Evolutionary conservation across 2,797 vertebrate genomes (phyloP).

Genomic region (Myotis vivesi): DNA sequence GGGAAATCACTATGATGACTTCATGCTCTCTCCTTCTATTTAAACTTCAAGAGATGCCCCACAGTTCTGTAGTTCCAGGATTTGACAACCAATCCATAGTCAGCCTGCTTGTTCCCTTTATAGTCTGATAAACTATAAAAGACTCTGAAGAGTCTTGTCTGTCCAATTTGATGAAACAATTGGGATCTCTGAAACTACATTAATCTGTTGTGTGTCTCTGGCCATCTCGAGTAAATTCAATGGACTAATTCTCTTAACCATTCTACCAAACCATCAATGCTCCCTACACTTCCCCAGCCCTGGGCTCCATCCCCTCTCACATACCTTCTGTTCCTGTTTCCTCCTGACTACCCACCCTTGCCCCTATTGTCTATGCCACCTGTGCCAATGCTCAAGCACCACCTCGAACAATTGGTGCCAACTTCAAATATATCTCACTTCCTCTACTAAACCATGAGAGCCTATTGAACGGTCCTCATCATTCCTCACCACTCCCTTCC

Average conservation of each 20-base stretch:
- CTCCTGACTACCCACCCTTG: not conserved
- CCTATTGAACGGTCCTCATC: not conserved
- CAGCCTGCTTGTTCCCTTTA: not conserved
- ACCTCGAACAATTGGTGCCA: not conserved
- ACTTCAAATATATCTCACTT: not conserved
- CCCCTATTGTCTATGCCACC: not conserved
- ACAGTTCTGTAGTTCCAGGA: not conserved
- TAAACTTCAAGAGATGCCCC: not conserved
- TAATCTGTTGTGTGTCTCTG: not conserved
- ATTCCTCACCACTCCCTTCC: not conserved
- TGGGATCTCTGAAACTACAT: not conserved
- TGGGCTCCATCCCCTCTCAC: not conserved
- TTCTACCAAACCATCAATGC: not conserved
- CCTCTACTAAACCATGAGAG: not conserved
- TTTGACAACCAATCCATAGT: not conserved
- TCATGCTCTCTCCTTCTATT: not conserved
- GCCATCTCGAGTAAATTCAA: not conserved
- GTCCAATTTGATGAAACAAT: not conserved
- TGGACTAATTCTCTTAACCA: not conserved
- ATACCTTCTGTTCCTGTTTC: not conserved
- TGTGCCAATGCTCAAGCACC: not conserved
- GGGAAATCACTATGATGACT: not conserved
- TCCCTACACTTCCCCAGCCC: not conserved
- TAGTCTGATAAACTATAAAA: not conserved
- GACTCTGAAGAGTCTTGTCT: not conserved